phyloP scores from a whole-genome alignment of 2,797 vertebrate genomes.

The Hapalemur alaotrensis region DNA sequence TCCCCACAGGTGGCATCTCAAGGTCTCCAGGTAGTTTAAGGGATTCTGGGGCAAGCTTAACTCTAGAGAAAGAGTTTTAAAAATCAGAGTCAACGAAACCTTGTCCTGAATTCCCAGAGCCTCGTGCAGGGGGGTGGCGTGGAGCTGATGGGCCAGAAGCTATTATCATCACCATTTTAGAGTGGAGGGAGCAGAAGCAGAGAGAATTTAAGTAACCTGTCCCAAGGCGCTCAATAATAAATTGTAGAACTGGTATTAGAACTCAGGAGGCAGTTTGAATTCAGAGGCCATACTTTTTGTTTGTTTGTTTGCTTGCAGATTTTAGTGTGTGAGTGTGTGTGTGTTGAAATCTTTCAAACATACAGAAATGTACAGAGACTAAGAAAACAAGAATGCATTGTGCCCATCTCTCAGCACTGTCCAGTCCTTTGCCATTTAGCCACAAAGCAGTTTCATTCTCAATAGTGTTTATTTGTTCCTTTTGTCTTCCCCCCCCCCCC shows the following conservation, averaged over 20 bases:
- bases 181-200: background rate
- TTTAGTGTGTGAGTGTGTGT: background rate
- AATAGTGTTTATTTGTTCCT: background rate
- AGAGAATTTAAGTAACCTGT: background rate
- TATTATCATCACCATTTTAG: background rate
- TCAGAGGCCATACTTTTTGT: background rate
- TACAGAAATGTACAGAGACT: background rate
- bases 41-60: background rate
- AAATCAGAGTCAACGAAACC: background rate
- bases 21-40: background rate
- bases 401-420: background rate
- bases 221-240: background rate
- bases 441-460: slow-evolving; percentile 11
- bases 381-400: background rate
- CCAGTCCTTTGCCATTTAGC: background rate
- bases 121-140: background rate
- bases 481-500: background rate
- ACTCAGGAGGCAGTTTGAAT: background rate
- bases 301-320: background rate
- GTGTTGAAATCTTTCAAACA: background rate
- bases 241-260: background rate
- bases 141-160: background rate
- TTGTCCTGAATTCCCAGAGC: background rate
- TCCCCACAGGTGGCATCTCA: background rate
- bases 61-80: background rate